Conservation (phyloP, 2,113 vertebrate species). For the Synchiropus splendidus region DNA sequence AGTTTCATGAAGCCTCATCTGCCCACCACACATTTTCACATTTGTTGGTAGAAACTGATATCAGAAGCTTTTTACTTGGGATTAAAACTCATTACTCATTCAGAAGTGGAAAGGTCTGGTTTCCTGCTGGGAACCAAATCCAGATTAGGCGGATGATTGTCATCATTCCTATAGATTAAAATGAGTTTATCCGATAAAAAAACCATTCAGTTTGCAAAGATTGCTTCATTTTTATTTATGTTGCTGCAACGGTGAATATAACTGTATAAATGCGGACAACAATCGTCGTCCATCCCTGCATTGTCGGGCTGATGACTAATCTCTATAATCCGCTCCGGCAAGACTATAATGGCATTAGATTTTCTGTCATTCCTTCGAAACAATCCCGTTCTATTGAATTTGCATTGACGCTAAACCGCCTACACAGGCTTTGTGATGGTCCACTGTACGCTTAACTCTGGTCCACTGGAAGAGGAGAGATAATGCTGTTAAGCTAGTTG, state of each 20-base stretch:
- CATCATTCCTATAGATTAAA: too few relatives aligned
- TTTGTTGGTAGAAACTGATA: background rate
- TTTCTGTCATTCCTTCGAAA: conserved; percentile 50
- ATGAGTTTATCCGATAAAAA: too few relatives aligned
- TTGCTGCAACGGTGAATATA: too few relatives aligned
- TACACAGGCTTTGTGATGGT: conserved; percentile 13
- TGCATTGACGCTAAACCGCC: conserved; percentile 36
- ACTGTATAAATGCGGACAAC: conserved; percentile 1
- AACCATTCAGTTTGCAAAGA: too few relatives aligned
- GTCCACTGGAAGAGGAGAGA: conserved; percentile 27
- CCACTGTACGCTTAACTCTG: conserved; percentile 31
- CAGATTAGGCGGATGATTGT: too few relatives aligned
- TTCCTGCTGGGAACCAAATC: too few relatives aligned
- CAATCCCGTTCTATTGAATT: conserved; percentile 44
- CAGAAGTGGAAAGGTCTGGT: too few relatives aligned
- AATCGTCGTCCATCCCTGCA: conserved; percentile 10
- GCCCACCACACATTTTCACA: too few relatives aligned
- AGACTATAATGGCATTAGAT: conserved; percentile 50
- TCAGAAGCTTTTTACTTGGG: too few relatives aligned
- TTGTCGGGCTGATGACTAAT: conserved; percentile 40
- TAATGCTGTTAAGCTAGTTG: conserved; percentile 38
- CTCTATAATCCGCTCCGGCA: conserved; percentile 50
- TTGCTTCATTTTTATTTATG: too few relatives aligned
- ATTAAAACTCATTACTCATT: too few relatives aligned
- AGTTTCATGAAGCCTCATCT: too few relatives aligned